These are phyloP conservation scores for Sternotherus odoratus DNA, from an alignment of 2,797 vertebrate species.

Conservation along the genomic window DNA sequence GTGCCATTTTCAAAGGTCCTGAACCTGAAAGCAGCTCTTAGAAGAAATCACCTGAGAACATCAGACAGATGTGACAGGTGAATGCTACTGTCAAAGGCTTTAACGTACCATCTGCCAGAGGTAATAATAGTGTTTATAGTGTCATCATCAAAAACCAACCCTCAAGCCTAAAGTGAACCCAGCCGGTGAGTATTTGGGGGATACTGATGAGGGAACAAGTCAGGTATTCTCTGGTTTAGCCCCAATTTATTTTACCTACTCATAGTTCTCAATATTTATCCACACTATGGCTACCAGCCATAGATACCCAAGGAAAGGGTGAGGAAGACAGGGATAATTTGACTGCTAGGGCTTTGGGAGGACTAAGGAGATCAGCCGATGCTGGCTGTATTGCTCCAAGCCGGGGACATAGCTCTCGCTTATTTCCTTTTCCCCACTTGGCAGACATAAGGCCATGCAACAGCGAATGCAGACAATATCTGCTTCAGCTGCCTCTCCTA, in stretches of 20 bases:
- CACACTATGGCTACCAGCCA: neutral
- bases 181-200: neutral
- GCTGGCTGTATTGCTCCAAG: neutral
- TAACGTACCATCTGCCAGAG: neutral
- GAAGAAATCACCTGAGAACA: neutral
- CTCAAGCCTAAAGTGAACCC: neutral
- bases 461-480: neutral
- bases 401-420: neutral
- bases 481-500: neutral
- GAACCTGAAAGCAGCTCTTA: slow-evolving; percentile 1
- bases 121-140: neutral
- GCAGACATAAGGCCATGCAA: neutral
- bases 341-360: neutral
- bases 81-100: neutral
- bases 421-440: neutral
- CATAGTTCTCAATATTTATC: neutral
- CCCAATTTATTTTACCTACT: neutral
- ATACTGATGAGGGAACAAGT: neutral
- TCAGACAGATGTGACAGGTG: neutral
- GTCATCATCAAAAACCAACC: neutral
- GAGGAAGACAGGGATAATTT: neutral
- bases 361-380: neutral
- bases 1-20: neutral
- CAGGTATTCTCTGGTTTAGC: neutral
- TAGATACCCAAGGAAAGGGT: rapidly evolving